These are phyloP conservation scores for Cairina moschata DNA, from an alignment of 2,113 vertebrate genomes.

Conservation along the genomic window DNA sequence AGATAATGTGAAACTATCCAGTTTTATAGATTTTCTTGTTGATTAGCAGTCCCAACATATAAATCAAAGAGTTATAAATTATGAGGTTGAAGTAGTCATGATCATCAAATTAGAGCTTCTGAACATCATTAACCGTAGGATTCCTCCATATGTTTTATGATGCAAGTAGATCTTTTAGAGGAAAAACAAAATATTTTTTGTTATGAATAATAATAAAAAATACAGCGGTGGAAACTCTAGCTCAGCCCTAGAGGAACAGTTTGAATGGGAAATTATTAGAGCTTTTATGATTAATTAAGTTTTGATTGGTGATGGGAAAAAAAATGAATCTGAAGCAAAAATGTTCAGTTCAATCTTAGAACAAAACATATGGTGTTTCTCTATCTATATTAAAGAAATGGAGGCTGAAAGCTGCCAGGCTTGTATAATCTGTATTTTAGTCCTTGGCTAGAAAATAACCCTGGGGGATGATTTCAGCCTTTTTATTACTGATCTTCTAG, in stretches of 20 bases:
- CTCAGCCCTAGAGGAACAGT: background rate
- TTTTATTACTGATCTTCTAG: background rate
- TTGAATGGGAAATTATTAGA: background rate
- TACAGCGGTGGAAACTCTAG: background rate
- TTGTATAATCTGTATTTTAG: background rate
- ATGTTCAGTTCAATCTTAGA: background rate
- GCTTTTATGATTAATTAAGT: background rate
- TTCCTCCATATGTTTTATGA: background rate
- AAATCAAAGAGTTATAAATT: background rate
- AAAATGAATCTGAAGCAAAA: background rate
- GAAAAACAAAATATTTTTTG: background rate
- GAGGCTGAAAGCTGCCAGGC: background rate
- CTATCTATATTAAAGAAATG: background rate
- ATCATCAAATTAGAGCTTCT: background rate
- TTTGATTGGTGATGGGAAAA: background rate
- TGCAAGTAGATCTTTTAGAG: background rate
- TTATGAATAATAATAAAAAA: background rate
- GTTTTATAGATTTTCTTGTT: background rate
- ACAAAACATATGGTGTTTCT: background rate
- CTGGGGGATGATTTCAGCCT: background rate
- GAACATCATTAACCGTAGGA: background rate
- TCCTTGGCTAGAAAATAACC: background rate
- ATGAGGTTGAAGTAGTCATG: background rate
- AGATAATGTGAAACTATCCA: background rate
- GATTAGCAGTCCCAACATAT: background rate